Base-by-base conservation (phyloP, 2,888 invertebrate genomes). In the Drosophila pegasa region DNA sequence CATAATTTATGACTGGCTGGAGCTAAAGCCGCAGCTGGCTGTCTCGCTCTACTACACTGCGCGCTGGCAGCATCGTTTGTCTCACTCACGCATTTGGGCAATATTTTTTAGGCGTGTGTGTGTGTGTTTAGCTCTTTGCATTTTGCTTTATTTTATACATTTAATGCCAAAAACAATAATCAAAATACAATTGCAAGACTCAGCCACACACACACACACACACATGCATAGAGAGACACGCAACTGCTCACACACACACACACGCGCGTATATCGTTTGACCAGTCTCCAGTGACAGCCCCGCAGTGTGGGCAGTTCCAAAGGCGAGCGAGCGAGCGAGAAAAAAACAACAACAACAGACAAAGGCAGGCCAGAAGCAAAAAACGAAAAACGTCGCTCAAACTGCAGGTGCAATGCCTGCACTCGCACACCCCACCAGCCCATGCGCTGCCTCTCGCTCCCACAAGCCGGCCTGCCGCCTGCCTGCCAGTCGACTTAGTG, bases 1-100 rank as follows among this genome's bases (percentile, higher is more conserved):
- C 78, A 82, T 82, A 87, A 82, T 82, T 82, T 87, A 82, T 82
- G 88, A 82, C 82, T 82, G 82, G 88, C 86, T 85, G 88, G 63
- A 41, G 55, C 62, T 61, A 25, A 25, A 55, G 55, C 43, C 55
- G 55, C 55, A 55, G 33, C 55, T 43, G 29, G 25, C 56, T 52
- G 47, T 33, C 50, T 59, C 38, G 38, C 63, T 48, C 38, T 50
- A 25, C 6, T 47, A 25, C 35, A 1, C 25, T 20, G 18, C 37
- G n/a, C 4, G 8, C 40, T 27, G 10, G 41, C 60, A 33, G 25
- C 35, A 14, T 48, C 57, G 37, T 33, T 52, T 51, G 68, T 87
- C 73, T 54, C 71, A 52, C 70, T 81, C 62, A 27, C 64, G 29
- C 70, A 58, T 16, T 25, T 61, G 35, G 40, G 59, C 66, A 71